Evolutionary conservation across 2,113 vertebrate species (phyloP), one percentile per base, ranked within the genome.

Genomic region (Callospermophilus lateralis): DNA sequence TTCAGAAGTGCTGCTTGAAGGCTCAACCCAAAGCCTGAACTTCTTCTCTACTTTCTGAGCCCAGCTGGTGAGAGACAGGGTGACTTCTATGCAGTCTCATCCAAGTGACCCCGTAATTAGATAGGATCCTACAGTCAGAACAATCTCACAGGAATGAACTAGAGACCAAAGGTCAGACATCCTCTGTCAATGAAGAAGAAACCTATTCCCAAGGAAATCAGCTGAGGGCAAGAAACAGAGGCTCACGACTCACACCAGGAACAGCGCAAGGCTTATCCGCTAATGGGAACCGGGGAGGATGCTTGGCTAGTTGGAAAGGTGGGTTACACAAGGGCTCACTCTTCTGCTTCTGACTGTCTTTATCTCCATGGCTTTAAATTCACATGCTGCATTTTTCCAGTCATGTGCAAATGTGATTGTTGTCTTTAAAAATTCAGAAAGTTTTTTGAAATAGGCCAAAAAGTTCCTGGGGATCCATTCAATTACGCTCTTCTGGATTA

Each of bases 41-140:
- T n/a, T 96, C 58, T 51, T 79, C 42, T 73, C n/a, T 80, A 3
- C 78, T 84, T 72, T 84, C 39, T 70, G 78, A 55, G 53, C n/a
- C n/a, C 12, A n/a, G 28, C 51, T n/a, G 85, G 51, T 51, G 51
- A 72, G 34, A 28, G 32, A 17, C 42, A 32, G 4, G 3, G 53
- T 16, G 42, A 28, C 34, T 34, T 63, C 68, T 45, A 20, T 26
- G n/a, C 67, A 74, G 17, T n/a, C 30, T 65, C 37, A 0, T n/a
- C n/a, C 42, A 65, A 17, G 73, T n/a, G 70, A 8, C 19, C 11
- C 67, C 6, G 19, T 48, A 48, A 61, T 30, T 20, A 39, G 26
- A 22, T 51, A 34, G 7, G 51, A 84, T 30, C 15, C 32, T 20
- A 48, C 28, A 72, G 53, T 70, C 70, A 78, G 90, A 67, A 84